Conservation (phyloP, 2,113 vertebrate genomes). For the Trichechus manatus region DNA sequence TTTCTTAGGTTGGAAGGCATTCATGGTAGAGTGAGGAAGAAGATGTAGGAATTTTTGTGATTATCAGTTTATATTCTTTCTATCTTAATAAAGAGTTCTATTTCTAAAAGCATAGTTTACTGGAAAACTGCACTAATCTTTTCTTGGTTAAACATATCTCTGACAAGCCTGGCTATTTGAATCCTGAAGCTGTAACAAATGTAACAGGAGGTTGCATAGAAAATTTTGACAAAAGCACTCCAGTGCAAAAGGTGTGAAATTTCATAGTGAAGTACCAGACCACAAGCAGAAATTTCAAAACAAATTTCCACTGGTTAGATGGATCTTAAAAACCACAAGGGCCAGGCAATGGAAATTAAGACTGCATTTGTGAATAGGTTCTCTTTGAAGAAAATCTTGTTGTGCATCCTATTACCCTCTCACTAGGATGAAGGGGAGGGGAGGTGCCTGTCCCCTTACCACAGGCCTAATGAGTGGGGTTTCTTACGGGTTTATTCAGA, state of each 20-base stretch:
- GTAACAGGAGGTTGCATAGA: not conserved
- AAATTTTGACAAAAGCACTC: slow-evolving; percentile 38
- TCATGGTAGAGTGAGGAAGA: not conserved
- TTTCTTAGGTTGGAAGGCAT: slow-evolving; percentile 30
- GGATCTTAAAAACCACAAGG: slow-evolving; percentile 44
- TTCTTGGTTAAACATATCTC: slow-evolving; percentile 1
- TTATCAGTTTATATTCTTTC: not conserved
- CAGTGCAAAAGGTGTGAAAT: slow-evolving; percentile 28
- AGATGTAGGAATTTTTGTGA: not conserved
- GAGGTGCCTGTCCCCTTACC: not conserved
- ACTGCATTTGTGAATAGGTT: not conserved
- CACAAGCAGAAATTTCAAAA: slow-evolving; percentile 45
- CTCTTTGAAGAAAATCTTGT: slow-evolving; percentile 11
- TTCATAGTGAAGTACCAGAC: slow-evolving; percentile 38
- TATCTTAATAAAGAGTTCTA: slow-evolving; percentile 29
- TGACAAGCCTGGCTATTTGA: slow-evolving; percentile 16
- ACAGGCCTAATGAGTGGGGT: not conserved
- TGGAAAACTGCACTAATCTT: slow-evolving; percentile 6
- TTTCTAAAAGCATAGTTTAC: slow-evolving; percentile 5
- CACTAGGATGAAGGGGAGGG: not conserved
- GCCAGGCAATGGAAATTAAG: slow-evolving; percentile 45
- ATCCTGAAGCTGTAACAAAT: slow-evolving; percentile 34
- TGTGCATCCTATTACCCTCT: not conserved
- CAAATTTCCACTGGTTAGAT: slow-evolving; percentile 58
- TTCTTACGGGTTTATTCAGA: not conserved